Conservation (phyloP, 2,113 vertebrate species). For the Enhydra lutris region DNA sequence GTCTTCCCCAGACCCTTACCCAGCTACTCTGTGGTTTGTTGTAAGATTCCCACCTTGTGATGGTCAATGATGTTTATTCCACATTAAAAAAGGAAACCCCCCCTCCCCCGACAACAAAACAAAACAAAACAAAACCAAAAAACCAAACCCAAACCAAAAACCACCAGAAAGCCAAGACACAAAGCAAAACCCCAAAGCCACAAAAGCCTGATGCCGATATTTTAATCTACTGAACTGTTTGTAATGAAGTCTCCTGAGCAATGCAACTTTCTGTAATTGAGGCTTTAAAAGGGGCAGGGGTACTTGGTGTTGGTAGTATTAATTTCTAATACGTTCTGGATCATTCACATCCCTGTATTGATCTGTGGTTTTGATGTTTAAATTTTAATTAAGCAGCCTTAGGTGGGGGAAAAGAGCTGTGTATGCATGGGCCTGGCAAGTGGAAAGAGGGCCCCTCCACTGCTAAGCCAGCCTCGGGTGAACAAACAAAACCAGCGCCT, state of each 20-base stretch:
- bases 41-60: background rate
- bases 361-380: constrained; percentile 43
- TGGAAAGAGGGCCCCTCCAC: background rate
- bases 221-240: background rate
- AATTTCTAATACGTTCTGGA: background rate
- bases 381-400: constrained; percentile 40
- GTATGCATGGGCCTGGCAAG: background rate
- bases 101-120: no score
- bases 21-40: background rate
- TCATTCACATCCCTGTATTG: background rate
- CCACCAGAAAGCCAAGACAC: background rate
- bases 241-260: background rate
- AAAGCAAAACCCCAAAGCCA: background rate
- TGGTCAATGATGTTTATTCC: background rate
- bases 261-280: background rate
- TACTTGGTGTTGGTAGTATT: background rate
- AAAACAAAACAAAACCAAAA: background rate
- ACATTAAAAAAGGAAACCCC: background rate
- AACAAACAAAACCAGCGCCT: background rate
- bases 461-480: background rate
- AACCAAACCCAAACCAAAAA: background rate
- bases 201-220: background rate
- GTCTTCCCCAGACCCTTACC: background rate
- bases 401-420: background rate
- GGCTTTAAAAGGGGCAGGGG: background rate